phyloP scores from a whole-genome alignment of 2,113 vertebrate genomes.

The Otolemur garnettii region DNA sequence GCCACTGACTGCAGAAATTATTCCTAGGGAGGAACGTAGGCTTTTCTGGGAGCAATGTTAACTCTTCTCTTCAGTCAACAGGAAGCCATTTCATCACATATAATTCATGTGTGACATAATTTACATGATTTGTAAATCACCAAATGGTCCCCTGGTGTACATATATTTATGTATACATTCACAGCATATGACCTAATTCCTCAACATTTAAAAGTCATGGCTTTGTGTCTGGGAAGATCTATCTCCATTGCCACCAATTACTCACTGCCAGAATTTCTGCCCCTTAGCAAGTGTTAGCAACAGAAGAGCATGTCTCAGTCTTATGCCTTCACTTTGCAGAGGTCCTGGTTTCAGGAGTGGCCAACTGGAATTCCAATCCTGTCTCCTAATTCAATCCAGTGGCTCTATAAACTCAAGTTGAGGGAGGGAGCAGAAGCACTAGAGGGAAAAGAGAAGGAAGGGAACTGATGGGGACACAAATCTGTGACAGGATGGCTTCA shows the following conservation, averaged over 20 bases:
- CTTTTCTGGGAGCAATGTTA: slow-evolving; percentile 54
- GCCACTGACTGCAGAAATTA: slow-evolving; percentile 1
- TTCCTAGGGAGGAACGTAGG: slow-evolving; percentile 43
- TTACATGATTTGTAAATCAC: slow-evolving; percentile 67
- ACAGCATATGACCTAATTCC: background rate
- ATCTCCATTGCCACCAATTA: background rate
- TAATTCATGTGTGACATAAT: slow-evolving; percentile 58
- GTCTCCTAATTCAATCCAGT: background rate
- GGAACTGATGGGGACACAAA: background rate
- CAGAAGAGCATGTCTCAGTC: background rate
- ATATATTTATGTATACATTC: slow-evolving; percentile 18
- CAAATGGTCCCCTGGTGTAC: slow-evolving; percentile 43
- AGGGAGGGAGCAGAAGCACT: background rate
- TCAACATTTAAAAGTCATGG: slow-evolving; percentile 38
- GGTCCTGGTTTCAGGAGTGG: background rate
- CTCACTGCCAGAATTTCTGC: background rate
- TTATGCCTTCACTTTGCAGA: background rate
- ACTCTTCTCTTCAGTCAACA: slow-evolving; percentile 68
- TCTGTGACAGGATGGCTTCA: background rate
- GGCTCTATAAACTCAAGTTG: background rate
- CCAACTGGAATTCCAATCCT: background rate
- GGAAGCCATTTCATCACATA: slow-evolving; percentile 67
- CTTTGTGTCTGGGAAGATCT: background rate
- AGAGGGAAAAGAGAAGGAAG: background rate
- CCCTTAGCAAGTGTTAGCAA: background rate